phyloP scores from a whole-genome alignment of 1,140 invertebrate species.

The Calliopsis andreniformis region DNA sequence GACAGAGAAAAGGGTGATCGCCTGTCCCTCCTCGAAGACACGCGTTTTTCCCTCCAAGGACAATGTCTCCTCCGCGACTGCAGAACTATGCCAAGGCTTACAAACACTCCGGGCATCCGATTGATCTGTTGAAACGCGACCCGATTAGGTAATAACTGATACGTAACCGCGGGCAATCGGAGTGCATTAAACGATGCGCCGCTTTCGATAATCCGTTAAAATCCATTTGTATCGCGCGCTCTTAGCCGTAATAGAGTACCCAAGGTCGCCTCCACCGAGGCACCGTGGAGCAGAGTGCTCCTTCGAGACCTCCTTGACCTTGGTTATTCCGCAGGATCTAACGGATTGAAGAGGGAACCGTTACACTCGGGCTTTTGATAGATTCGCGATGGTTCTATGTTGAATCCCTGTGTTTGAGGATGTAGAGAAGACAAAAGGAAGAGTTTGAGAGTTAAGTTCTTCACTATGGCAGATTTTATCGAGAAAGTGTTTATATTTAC shows the following conservation, averaged over 20 bases:
- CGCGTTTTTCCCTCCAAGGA: neutral
- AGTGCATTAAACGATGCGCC: neutral
- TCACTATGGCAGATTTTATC: too few species aligned
- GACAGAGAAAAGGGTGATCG: too few species aligned
- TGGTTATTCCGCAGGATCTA: neutral
- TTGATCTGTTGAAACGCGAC: slow-evolving; percentile 15
- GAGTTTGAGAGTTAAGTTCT: too few species aligned
- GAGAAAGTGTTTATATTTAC: too few species aligned
- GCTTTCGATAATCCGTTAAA: slow-evolving; percentile 22
- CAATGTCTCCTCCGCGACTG: neutral
- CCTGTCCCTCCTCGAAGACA: neutral
- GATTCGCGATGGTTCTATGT: neutral
- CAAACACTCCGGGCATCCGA: neutral
- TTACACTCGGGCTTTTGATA: slow-evolving; percentile 6
- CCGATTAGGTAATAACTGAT: slow-evolving; percentile 16
- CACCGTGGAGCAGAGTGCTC: slow-evolving; percentile 10
- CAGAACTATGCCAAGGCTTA: slow-evolving; percentile 17
- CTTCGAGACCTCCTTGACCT: slow-evolving; percentile 18
- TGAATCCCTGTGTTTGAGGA: neutral
- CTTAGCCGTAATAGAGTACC: slow-evolving; percentile 49
- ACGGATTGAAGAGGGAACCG: neutral
- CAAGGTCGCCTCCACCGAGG: slow-evolving; percentile 48
- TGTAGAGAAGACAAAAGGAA: too few species aligned
- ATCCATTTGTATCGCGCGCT: slow-evolving; percentile 30
- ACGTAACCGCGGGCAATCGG: slow-evolving; percentile 2